These are phyloP conservation scores for Magallana ariakensis DNA, from an alignment of 1,140 invertebrate genomes.

Conservation along the genomic window DNA sequence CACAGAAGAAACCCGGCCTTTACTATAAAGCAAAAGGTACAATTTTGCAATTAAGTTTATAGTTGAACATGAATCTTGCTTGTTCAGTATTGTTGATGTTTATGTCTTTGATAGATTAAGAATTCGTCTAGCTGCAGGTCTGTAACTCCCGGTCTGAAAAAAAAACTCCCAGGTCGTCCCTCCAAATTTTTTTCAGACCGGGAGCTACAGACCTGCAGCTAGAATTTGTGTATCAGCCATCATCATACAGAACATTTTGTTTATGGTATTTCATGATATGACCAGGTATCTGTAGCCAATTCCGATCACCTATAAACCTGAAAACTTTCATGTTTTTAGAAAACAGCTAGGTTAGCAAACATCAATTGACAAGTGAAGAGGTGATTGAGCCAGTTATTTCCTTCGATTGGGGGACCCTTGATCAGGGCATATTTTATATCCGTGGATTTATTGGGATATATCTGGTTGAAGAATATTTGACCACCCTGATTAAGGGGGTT, in stretches of 20 bases:
- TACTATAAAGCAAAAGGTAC: not conserved
- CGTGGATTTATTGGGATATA: conserved; percentile 20
- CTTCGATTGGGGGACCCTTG: not conserved
- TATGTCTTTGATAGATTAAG: too few species aligned
- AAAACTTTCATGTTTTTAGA: not conserved
- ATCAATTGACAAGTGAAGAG: conserved; percentile 9
- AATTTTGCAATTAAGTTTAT: not conserved
- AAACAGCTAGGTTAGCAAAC: not conserved
- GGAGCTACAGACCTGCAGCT: too few species aligned
- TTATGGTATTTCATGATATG: too few species aligned
- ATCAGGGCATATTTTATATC: conserved; percentile 29
- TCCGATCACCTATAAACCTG: conserved; percentile 1
- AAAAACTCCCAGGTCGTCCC: too few species aligned
- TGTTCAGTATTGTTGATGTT: too few species aligned
- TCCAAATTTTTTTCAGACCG: too few species aligned
- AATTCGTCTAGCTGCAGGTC: too few species aligned
- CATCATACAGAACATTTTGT: too few species aligned
- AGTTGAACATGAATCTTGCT: not conserved
- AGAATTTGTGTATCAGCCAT: too few species aligned
- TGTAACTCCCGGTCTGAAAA: too few species aligned
- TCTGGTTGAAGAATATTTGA: not conserved
- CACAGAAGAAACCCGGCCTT: too few species aligned
- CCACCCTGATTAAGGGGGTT: conserved; percentile 13
- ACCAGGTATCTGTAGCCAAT: not conserved
- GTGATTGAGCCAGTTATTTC: conserved; percentile 11